Percentiles rank a stretch among this genome's conserved stretches.
phyloP scores from a whole-genome alignment of 2,797 vertebrate genomes.

The Allobates femoralis region DNA sequence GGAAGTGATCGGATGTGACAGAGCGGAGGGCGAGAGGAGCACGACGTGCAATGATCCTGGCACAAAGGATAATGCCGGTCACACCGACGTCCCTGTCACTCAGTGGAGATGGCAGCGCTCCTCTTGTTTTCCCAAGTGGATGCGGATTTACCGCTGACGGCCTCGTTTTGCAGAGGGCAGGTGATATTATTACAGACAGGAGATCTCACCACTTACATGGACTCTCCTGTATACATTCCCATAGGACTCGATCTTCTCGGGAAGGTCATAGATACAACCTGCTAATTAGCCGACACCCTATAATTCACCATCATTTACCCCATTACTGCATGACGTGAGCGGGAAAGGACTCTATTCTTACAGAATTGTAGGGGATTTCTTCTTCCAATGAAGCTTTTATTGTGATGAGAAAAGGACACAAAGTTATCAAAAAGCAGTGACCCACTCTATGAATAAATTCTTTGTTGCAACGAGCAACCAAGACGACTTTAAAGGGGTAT shows the following conservation, averaged over 20 bases:
- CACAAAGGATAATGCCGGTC: slow-evolving; percentile 23
- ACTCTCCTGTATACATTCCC: background rate
- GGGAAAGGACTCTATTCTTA: too few species aligned
- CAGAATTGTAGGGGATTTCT: too few species aligned
- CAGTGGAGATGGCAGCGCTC: slow-evolving; percentile 49
- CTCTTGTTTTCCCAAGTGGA: slow-evolving; percentile 47
- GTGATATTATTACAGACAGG: slow-evolving; percentile 43
- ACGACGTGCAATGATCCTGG: slow-evolving; percentile 9
- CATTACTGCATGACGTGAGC: background rate
- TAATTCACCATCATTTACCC: slow-evolving; percentile 19
- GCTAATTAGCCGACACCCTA: background rate
- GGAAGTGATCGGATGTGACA: slow-evolving; percentile 12
- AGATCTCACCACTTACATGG: background rate
- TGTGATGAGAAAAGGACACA: too few species aligned
- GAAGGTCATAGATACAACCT: background rate
- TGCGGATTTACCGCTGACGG: slow-evolving; percentile 36
- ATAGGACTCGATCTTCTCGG: background rate
- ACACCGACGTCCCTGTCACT: slow-evolving; percentile 45
- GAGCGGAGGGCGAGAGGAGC: background rate
- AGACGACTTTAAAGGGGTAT: too few species aligned
- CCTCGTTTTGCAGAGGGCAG: slow-evolving; percentile 25
- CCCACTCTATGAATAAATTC: too few species aligned
- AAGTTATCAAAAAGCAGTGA: too few species aligned
- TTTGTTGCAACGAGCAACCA: too few species aligned
- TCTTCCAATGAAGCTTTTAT: too few species aligned